Evolutionary conservation across 2,888 invertebrate species (phyloP).

Genomic region (Beris chalybata): DNA sequence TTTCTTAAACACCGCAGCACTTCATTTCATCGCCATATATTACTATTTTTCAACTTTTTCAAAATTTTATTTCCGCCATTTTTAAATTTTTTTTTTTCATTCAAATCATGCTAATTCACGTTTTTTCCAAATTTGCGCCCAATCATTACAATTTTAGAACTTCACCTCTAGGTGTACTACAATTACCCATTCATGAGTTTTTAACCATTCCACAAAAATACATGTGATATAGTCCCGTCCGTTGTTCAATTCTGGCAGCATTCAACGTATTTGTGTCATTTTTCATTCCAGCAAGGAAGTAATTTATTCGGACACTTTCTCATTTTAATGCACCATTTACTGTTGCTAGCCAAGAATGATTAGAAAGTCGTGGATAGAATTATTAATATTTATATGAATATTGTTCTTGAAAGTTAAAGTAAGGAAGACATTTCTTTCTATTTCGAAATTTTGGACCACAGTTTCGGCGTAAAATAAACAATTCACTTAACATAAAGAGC

Average conservation of each 20-base stretch:
- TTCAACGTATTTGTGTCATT: conserved; percentile 29
- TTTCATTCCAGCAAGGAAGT: conserved; percentile 24
- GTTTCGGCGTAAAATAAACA: too few species aligned
- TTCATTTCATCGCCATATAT: too few species aligned
- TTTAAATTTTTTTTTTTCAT: too few species aligned
- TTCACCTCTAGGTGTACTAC: conserved; percentile 11
- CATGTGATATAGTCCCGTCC: not conserved
- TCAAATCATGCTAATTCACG: too few species aligned
- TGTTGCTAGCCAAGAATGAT: conserved; percentile 33
- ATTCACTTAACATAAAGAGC: too few species aligned
- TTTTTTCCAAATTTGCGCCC: too few species aligned
- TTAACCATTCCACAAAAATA: conserved; percentile 8
- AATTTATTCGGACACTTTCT: conserved; percentile 34
- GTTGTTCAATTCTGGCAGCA: conserved; percentile 16
- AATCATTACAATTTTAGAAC: too few species aligned
- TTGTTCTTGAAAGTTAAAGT: not conserved
- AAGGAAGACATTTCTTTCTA: too few species aligned
- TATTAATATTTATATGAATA: conserved; percentile 28
- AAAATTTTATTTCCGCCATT: too few species aligned
- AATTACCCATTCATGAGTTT: conserved; percentile 28
- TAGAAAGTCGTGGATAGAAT: conserved; percentile 30
- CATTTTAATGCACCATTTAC: conserved; percentile 33
- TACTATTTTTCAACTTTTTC: too few species aligned
- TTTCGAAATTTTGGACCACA: too few species aligned
- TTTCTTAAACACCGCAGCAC: too few species aligned